Evolutionary conservation across 2,797 vertebrate genomes (phyloP).

Genomic region (Trichosurus vulpecula): DNA sequence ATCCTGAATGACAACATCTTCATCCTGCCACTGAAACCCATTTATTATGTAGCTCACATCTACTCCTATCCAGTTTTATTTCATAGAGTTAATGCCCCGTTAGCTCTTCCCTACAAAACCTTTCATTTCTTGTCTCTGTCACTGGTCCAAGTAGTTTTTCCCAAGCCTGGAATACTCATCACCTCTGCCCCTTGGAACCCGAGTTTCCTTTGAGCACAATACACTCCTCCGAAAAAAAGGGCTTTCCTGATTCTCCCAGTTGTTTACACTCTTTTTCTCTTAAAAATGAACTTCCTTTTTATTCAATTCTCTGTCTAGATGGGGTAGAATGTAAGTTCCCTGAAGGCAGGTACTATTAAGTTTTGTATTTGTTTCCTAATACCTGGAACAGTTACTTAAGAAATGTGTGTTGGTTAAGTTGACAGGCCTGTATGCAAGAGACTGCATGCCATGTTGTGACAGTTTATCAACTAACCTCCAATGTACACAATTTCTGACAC

Average conservation of each 20-base stretch:
- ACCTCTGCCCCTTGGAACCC: neutral
- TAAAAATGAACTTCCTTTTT: neutral
- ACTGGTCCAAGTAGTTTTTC: neutral
- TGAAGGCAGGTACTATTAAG: neutral
- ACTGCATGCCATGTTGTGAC: neutral
- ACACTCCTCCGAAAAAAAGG: neutral
- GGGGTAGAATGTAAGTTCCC: neutral
- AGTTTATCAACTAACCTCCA: neutral
- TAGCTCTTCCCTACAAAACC: neutral
- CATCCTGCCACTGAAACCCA: neutral
- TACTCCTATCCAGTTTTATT: neutral
- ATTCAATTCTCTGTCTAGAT: neutral
- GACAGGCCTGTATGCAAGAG: neutral
- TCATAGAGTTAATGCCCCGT: neutral
- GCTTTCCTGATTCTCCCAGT: neutral
- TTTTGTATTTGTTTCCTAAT: neutral
- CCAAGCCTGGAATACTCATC: neutral
- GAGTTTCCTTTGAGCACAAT: neutral
- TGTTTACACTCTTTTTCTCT: neutral
- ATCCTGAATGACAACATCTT: neutral
- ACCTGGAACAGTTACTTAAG: neutral
- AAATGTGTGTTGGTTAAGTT: neutral
- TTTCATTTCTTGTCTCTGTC: neutral
- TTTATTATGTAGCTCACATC: neutral
- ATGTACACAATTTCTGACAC: neutral